Percentiles rank a stretch among this genome's conserved stretches.
Evolutionary conservation across 2,888 invertebrate genomes (phyloP).

Genomic region (Apomyelois bistriatella): DNA sequence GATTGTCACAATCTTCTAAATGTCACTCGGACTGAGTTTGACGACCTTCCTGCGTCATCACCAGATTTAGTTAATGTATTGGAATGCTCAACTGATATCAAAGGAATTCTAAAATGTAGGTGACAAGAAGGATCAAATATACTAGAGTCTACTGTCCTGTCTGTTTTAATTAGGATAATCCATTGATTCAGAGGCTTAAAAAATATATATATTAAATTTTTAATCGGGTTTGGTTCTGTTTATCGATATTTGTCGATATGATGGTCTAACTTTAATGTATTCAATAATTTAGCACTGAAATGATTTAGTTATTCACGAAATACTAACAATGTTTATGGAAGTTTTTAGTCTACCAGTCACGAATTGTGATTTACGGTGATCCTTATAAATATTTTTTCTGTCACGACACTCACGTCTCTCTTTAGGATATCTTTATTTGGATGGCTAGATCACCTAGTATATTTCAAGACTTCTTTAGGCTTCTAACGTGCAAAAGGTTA

Average conservation of each 20-base stretch:
- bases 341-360: background rate
- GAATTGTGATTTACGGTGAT: background rate
- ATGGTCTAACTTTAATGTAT: too few species aligned
- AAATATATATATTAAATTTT: too few species aligned
- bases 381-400: background rate
- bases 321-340: background rate
- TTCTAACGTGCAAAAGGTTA: too few species aligned
- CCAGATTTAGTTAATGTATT: conserved; percentile 4
- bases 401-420: background rate
- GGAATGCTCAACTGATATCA: background rate
- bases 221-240: too few species aligned
- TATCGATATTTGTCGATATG: too few species aligned
- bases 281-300: too few species aligned
- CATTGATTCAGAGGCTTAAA: background rate
- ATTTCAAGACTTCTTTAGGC: too few species aligned
- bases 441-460: too few species aligned
- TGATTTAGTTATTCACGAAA: background rate
- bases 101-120: background rate
- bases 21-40: background rate
- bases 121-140: background rate
- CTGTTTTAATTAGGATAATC: background rate
- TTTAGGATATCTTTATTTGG: background rate
- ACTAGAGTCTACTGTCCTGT: background rate
- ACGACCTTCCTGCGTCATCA: conserved; percentile 1
- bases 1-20: background rate